Percentiles rank a stretch among this genome's conserved stretches.
These are phyloP conservation scores for Chiloscyllium punctatum DNA, from an alignment of 2,797 vertebrate genomes.

Conservation along the genomic window DNA sequence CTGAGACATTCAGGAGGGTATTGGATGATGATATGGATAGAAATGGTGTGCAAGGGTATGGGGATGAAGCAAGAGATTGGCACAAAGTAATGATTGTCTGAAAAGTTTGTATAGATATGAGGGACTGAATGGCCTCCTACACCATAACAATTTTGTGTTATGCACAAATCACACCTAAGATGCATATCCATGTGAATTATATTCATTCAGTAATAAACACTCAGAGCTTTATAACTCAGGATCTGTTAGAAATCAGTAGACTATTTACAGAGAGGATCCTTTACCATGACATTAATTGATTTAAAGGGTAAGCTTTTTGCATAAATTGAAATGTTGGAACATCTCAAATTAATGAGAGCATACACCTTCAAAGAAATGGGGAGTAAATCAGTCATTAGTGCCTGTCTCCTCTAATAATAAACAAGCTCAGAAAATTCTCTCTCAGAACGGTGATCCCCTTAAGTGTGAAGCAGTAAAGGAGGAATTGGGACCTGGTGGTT, in stretches of 20 bases:
- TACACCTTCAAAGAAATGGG: neutral
- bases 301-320: too few species aligned
- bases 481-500: too few species aligned
- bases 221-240: neutral
- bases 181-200: neutral
- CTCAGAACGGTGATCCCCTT: neutral
- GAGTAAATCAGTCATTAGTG: neutral
- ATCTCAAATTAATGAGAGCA: neutral
- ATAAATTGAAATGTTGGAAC: neutral
- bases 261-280: neutral
- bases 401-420: neutral
- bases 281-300: neutral
- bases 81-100: too few species aligned
- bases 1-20: too few species aligned
- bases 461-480: too few species aligned
- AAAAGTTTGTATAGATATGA: too few species aligned
- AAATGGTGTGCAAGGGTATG: too few species aligned
- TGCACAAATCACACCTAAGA: neutral
- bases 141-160: too few species aligned
- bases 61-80: too few species aligned
- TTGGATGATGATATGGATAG: too few species aligned
- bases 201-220: neutral
- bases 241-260: neutral
- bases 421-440: neutral
- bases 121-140: too few species aligned